Evolutionary conservation across 2,113 vertebrate species (phyloP), one percentile per base, ranked within the genome.

Genomic region (Hippocampus abdominalis): DNA sequence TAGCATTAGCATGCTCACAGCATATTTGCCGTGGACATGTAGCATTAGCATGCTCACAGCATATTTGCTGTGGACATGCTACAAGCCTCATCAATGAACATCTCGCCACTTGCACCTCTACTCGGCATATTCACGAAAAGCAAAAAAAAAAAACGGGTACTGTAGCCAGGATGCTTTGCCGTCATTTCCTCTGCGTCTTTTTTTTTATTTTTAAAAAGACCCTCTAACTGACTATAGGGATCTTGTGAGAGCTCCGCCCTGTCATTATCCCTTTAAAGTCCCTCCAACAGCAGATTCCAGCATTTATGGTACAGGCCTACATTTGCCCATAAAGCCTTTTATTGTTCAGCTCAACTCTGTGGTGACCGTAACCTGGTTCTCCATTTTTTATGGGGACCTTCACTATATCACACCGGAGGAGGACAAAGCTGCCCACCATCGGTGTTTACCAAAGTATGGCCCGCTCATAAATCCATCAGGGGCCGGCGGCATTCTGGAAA

Each of bases 251-350:
- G 76, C 78, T 61, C 21, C 68, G 65, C 79, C 77, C 63, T 21
- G 72, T 89, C 85, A 86, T 89, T 86, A 88, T 80, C 79, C 84
- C 83, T 88, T 91, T 91, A 91, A 90, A 85, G 89, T 87, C 82
- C 82, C 84, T 87, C 82, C 82, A 64, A 87, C 81, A 86, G 86
- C 82, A 83, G 86, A 88, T 88, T 85, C 86, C 86, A 86, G 85
- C 86, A 87, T 91, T 91, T 91, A 92, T 89, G 89, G 86, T 86
- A 87, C 86, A 87, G 84, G 85, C 82, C 84, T 81, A 89, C 89
- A 90, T 90, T 85, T 89, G 82, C 83, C 87, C 84, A 88, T 89
- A 90, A 89, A 91, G 86, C 81, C 79, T 86, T 90, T 91, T 91
- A 90, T 89, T 86, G 84, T 88, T 88, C 71, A 80, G 81, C 72